Evolutionary conservation across 2,113 vertebrate species (phyloP).

Genomic region (Sclerurus mexicanus): DNA sequence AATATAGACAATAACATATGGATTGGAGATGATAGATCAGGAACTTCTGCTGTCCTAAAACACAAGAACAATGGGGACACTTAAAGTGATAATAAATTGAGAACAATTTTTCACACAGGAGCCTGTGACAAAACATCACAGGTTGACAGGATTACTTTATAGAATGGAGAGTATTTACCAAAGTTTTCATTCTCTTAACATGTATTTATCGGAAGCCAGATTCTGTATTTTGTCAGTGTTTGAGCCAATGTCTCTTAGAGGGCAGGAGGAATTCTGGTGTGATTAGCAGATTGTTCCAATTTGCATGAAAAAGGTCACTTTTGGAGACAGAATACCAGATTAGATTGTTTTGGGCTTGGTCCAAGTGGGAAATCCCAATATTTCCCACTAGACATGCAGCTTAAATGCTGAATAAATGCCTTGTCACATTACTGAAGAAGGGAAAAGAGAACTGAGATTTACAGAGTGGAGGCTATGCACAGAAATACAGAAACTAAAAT

Average conservation of each 20-base stretch:
- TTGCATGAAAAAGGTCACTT: neutral
- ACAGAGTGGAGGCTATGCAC: neutral
- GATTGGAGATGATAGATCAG: neutral
- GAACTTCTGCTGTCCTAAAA: neutral
- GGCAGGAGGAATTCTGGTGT: neutral
- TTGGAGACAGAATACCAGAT: neutral
- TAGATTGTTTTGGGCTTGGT: neutral
- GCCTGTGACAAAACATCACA: neutral
- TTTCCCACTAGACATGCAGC: neutral
- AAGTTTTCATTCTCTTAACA: neutral
- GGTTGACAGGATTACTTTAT: neutral
- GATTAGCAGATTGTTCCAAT: neutral
- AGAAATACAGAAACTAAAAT: neutral
- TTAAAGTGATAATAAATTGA: neutral
- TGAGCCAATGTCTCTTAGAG: neutral
- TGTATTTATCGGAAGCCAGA: neutral
- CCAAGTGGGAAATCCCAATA: neutral
- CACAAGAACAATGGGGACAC: accelerated
- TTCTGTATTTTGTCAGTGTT: neutral
- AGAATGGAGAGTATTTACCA: neutral
- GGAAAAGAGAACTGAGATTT: neutral
- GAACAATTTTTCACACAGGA: neutral
- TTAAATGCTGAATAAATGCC: neutral
- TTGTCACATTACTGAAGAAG: neutral
- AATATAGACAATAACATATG: neutral